phyloP scores from a whole-genome alignment of 2,888 invertebrate genomes.

The Fragum fragum region DNA sequence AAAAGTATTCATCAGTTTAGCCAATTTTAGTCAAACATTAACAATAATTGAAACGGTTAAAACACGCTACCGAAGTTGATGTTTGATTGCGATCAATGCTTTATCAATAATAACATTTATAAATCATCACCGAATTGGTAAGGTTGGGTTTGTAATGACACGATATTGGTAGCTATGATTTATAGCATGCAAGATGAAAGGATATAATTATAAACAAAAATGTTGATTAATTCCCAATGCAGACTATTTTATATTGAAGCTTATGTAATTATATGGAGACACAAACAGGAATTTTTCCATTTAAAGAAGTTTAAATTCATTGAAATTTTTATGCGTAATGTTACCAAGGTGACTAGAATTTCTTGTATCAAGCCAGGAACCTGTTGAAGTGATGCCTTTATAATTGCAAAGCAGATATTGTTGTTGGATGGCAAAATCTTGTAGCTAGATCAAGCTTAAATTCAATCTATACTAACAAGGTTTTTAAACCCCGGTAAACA shows the following conservation, averaged over 20 bases:
- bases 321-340: too few species aligned
- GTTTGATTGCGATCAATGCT: constrained; percentile 8
- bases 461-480: too few species aligned
- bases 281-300: too few species aligned
- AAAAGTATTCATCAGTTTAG: not conserved
- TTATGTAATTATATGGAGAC: too few species aligned
- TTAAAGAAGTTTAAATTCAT: too few species aligned
- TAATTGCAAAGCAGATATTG: too few species aligned
- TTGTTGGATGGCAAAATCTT: too few species aligned
- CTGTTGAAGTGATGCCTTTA: too few species aligned
- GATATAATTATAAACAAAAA: not conserved
- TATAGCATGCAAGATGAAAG: constrained; percentile 18
- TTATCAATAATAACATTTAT: constrained; percentile 9
- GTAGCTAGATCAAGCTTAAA: too few species aligned
- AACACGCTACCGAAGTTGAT: constrained; percentile 6
- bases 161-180: constrained; percentile 1
- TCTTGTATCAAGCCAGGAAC: too few species aligned
- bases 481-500: too few species aligned
- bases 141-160: constrained; percentile 9
- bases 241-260: not conserved
- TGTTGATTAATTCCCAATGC: constrained; percentile 10
- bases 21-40: constrained; percentile 19
- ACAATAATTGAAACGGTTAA: constrained; percentile 11
- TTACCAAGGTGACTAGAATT: too few species aligned
- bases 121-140: constrained; percentile 17